Evolutionary conservation across 1,140 invertebrate genomes (phyloP).

Genomic region (Drosophila arizonae): DNA sequence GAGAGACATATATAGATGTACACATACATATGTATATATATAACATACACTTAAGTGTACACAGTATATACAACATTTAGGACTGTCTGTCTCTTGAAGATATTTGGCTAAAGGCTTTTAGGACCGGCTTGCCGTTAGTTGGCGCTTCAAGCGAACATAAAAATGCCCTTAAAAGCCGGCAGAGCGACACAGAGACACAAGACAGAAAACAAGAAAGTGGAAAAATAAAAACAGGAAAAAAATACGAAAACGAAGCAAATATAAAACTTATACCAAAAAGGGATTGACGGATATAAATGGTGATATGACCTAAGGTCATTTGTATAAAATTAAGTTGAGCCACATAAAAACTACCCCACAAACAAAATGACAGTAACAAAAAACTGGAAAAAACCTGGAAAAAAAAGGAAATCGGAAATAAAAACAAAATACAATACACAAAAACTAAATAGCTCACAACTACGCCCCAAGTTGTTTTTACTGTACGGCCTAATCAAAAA

Average conservation of each 20-base stretch:
- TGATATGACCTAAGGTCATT: constrained; percentile 80
- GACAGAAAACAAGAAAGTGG: constrained; percentile 37
- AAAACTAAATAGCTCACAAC: constrained; percentile 37
- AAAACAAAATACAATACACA: constrained; percentile 20
- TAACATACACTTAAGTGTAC: constrained; percentile 29
- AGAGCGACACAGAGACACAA: constrained; percentile 52
- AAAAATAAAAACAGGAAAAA: constrained; percentile 21
- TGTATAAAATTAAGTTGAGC: constrained; percentile 82
- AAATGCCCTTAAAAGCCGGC: constrained; percentile 75
- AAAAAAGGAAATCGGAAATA: constrained; percentile 16
- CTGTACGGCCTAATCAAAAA: constrained; percentile 65
- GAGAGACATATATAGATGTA: constrained; percentile 27
- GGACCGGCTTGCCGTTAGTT: constrained; percentile 73
- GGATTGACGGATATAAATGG: constrained; percentile 81
- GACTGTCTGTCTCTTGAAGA: constrained; percentile 69
- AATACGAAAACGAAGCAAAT: constrained; percentile 66
- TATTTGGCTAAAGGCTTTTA: constrained; percentile 80
- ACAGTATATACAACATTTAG: constrained; percentile 44
- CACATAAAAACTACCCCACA: constrained; percentile 66
- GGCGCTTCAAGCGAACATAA: constrained; percentile 76
- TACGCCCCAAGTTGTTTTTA: constrained; percentile 39
- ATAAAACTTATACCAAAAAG: constrained; percentile 80
- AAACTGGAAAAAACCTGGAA: constrained; percentile 16
- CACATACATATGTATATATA: not conserved
- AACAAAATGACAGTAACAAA: constrained; percentile 40